Evolutionary conservation across 2,888 invertebrate genomes (phyloP), one percentile per base, ranked within the genome.

Genomic region (Coremacera marginata): DNA sequence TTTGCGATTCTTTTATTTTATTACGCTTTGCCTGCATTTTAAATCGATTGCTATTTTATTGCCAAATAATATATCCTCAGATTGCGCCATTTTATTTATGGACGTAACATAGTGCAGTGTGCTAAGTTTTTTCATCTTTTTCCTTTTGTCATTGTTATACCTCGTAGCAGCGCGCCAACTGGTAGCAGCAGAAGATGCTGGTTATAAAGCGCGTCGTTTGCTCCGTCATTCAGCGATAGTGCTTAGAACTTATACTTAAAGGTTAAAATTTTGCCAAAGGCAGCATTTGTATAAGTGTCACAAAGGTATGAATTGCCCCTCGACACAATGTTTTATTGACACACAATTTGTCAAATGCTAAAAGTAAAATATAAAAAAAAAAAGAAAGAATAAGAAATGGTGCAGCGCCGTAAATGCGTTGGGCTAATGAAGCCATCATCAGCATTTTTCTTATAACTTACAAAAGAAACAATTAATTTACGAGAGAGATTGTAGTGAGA

Each of bases 11-110:
- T 49, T 71, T 63, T 27, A n/a, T 31, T 19, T 65, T 51, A 25
- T 62, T 72, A 27, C 65, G 68, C 44, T 73, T 73, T 73, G 19
- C 51, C 52, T 67, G 67, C 55, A 67, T 55, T 65, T 74, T 65
- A 34, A 74, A 74, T 84, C 82, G 85, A 85, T 85, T 83, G 82
- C 84, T 81, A 84, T 84, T 84, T 85, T 84, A 85, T 86, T 86
- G 85, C 86, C 86, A 87, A 87, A 87, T 86, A 86, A 86, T 86
- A 84, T 84, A 81, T 86, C 80, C 81, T 83, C 77, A 85, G 87
- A 86, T 86, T 86, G 86, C 85, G 86, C 84, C 86, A 84, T 83
- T 84, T 86, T 86, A 86, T 86, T 86, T 86, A 86, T 86, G 79
- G 81, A 75, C 70, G 73, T 75, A 71, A 37, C 52, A 52, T n/a